Evolutionary conservation across 2,797 vertebrate genomes (phyloP), one percentile per base, ranked within the genome.

Genomic region (Propithecus perrieri): DNA sequence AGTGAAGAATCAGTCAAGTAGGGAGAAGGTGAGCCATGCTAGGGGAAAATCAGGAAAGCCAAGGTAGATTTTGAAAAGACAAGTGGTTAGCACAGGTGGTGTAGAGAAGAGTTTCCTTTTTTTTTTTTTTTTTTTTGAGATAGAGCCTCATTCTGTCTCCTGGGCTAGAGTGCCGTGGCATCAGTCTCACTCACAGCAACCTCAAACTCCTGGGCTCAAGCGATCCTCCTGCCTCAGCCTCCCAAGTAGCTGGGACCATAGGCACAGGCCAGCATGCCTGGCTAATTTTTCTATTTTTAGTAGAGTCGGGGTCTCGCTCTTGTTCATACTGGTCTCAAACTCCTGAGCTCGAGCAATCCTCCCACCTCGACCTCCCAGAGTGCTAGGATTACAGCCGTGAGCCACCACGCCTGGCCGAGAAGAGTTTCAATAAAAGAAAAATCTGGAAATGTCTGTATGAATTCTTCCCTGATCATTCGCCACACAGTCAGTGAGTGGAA

Each of bases 401-500:
- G 55, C 55, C 22, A 57, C 55, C 22, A 3, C 2, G 22, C 22
- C 55, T 10, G 8, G 55, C 55, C 0, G 26, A 81, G 22, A 92
- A 65, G 14, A 81, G 30, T 74, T 87, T 38, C 28, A 84, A 80
- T 57, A 28, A 93, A 80, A 85, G 78, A 94, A 91, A 93, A 14
- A 74, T 87, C 22, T 85, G 59, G 2, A 93, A 88, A 80, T 79
- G 22, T 88, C n/a, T 35, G 20, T 83, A 18, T 79, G 48, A 43
- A 55, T 69, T 91, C 71, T 96, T 28, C 41, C 14, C 43, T 84
- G n/a, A 74, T 14, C 7, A n/a, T 75, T 75, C 26, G 15, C 46
- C 14, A 5, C 84, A 30, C 1, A 74, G 20, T 96, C 1, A 74
- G 20, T 96, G 50, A 43, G 28, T 80, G 10, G 65, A 89, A 10